phyloP scores from a whole-genome alignment of 1,140 invertebrate species.

The Lordiphosa collinella region DNA sequence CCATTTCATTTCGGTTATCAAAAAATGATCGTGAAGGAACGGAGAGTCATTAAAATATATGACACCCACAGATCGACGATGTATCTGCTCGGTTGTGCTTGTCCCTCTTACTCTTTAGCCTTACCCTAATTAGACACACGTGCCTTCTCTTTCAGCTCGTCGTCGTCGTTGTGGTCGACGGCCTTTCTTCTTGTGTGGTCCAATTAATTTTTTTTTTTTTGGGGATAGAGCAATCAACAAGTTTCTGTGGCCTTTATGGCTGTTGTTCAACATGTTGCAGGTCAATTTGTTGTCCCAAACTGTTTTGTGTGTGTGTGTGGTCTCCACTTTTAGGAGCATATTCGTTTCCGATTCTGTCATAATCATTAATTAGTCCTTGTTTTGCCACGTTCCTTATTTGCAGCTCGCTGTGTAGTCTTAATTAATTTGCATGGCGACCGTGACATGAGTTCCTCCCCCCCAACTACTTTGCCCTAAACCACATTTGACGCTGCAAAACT shows the following conservation, averaged over 20 bases:
- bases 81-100: constrained; percentile 24
- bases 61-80: constrained; percentile 60
- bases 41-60: constrained; percentile 67
- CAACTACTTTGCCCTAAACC: constrained; percentile 54
- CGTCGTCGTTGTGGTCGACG: constrained; percentile 7
- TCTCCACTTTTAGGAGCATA: constrained; percentile 8
- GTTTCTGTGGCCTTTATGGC: constrained; percentile 56
- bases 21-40: constrained; percentile 34
- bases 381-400: constrained; percentile 39
- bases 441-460: background rate
- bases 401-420: constrained; percentile 51
- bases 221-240: constrained; percentile 72
- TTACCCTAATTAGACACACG: constrained; percentile 41
- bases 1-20: constrained; percentile 59
- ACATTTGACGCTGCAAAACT: constrained; percentile 60
- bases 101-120: constrained; percentile 34
- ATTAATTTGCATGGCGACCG: constrained; percentile 67
- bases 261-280: constrained; percentile 70
- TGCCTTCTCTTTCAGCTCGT: constrained; percentile 14
- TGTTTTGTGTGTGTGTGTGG: constrained; percentile 43
- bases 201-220: constrained; percentile 59
- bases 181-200: constrained; percentile 60
- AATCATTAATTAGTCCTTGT: constrained; percentile 60
- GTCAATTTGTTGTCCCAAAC: constrained; percentile 58
- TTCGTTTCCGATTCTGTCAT: constrained; percentile 37